A percentile compares a stretch with the other conserved stretches of the same genome.
Evolutionary conservation across 2,113 vertebrate species (phyloP).

Genomic region (Eptatretus burgeri): DNA sequence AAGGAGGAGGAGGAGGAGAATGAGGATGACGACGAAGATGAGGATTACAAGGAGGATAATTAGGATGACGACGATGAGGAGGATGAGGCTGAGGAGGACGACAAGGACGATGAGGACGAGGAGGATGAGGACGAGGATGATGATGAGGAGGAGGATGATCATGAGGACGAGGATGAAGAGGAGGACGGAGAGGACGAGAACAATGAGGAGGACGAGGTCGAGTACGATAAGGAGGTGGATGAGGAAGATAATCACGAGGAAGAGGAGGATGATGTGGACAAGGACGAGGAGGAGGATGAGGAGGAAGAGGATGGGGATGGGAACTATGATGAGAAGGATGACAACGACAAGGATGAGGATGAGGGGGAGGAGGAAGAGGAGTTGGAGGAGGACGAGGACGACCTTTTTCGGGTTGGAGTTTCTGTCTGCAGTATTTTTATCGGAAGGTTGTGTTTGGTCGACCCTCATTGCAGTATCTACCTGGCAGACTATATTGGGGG

Average conservation of each 20-base stretch:
- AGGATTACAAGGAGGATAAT: neutral
- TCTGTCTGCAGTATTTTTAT: no score
- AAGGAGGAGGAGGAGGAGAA: neutral
- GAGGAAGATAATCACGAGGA: neutral
- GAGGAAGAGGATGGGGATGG: neutral
- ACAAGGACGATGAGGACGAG: neutral
- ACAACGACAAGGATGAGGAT: neutral
- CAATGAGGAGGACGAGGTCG: neutral
- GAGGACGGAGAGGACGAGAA: neutral
- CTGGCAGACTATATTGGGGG: no score
- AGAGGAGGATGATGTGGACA: neutral
- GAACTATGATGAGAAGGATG: neutral
- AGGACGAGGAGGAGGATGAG: neutral
- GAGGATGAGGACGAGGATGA: neutral
- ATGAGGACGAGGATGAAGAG: neutral
- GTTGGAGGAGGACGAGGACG: neutral
- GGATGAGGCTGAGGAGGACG: neutral
- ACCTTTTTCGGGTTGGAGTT: no score
- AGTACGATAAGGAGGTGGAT: neutral
- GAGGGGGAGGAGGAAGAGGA: neutral
- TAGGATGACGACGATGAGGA: neutral
- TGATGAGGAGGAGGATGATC: neutral
- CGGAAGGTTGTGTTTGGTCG: no score
- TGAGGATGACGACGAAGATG: neutral
- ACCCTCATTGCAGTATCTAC: no score